Base-by-base conservation (phyloP, 2,797 vertebrate genomes). In the Vultur gryphus region DNA sequence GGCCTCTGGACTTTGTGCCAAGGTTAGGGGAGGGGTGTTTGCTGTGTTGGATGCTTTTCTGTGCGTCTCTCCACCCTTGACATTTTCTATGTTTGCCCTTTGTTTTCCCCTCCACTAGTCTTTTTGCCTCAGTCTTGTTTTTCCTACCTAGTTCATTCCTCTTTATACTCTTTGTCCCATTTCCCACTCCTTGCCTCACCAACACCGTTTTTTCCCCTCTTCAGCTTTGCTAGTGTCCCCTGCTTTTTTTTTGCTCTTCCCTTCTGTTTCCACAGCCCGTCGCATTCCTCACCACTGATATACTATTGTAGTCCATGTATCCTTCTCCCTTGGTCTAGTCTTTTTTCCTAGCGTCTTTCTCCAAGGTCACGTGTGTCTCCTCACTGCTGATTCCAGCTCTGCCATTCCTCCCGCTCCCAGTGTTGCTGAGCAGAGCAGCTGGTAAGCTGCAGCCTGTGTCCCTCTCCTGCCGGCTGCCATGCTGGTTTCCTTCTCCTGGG, bases 41-140 rank as follows among this genome's bases (percentile, higher is more conserved):
- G 43, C 48, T 65, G 15, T 61, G 16, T 76, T 81, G 69, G 29
- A 51, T 9, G 4, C 14, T 13, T 46, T 39, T 67, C 25, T 81
- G 25, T n/a, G 11, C 0, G 0, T 46, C 13, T 67, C 8, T 84
- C 8, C 5, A 64, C 9, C 10, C 16, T 76, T 80, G 23, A n/a
- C 5, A 1, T 54, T 67, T 71, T 67, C 59, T 61, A 0, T 79
- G 23, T 88, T 94, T 90, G 43, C 43, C 21, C 14, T 67, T 81
- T 88, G 18, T 43, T 86, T 88, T 85, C 21, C n/a, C 17, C 3
- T 87, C 16, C 11, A 5, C 12, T 69, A 5, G 13, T 57, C 33
- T 31, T 77, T 70, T 85, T 80, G 20, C 26, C 31, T 94, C 16
- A 14, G 52, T 62, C 39, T 88, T 46, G 10, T 61, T 95, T 46